A percentile compares a stretch with the other conserved stretches of the same genome.
phyloP scores from a whole-genome alignment of 2,113 vertebrate genomes.

The Acinonyx jubatus region DNA sequence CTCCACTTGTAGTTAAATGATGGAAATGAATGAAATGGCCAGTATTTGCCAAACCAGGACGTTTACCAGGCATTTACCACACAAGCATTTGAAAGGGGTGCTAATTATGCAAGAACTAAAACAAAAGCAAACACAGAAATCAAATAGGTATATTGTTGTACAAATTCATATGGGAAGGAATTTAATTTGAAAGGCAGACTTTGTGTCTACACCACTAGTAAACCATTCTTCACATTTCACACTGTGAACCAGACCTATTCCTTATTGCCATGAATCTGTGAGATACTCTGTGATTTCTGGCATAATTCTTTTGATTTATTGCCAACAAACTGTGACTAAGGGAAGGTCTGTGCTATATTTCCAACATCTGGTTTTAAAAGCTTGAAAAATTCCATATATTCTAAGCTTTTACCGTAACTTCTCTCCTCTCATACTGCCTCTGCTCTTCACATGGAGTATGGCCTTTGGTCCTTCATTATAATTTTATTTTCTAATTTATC shows the following conservation, averaged over 20 bases:
- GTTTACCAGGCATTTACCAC: background rate
- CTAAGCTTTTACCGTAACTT: background rate
- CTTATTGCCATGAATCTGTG: background rate
- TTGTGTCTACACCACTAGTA: background rate
- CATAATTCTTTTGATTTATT: background rate
- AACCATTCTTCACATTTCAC: background rate
- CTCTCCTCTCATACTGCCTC: background rate
- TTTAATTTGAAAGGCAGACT: background rate
- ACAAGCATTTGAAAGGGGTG: background rate
- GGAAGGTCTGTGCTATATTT: background rate
- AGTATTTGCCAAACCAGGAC: background rate
- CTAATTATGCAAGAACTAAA: background rate
- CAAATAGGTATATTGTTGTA: background rate
- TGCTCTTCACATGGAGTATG: background rate
- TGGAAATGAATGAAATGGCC: background rate
- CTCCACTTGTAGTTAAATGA: background rate
- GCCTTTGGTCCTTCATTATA: background rate
- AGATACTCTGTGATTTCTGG: background rate
- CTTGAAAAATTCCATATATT: background rate
- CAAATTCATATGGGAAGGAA: background rate
- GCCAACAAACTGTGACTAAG: background rate
- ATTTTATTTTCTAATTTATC: background rate
- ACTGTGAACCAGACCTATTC: background rate
- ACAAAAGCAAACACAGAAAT: background rate
- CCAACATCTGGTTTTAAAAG: conserved; percentile 18